Evolutionary conservation across 1,140 invertebrate species (phyloP).

Genomic region (Diplogasteroides magnus): DNA sequence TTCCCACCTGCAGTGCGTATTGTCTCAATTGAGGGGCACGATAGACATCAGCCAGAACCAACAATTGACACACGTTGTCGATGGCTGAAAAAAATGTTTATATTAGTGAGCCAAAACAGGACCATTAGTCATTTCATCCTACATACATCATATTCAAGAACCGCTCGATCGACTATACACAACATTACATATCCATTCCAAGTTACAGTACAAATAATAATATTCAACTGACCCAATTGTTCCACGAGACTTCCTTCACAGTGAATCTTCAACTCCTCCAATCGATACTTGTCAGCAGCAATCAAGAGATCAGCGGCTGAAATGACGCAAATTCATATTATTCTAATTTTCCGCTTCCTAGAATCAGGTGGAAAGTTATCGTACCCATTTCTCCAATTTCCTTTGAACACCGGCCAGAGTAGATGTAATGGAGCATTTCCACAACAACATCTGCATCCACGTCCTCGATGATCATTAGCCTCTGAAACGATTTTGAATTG

Average conservation of each 20-base stretch:
- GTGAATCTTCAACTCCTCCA: constrained; percentile 27
- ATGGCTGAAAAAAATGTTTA: constrained; percentile 8
- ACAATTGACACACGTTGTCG: constrained; percentile 50
- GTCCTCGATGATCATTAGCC: constrained; percentile 49
- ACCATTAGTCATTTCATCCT: not conserved
- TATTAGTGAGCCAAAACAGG: not conserved
- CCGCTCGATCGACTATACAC: not conserved
- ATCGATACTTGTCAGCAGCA: constrained; percentile 54
- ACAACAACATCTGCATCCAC: constrained; percentile 45
- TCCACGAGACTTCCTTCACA: constrained; percentile 48
- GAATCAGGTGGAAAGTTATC: too few relatives aligned
- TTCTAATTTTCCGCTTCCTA: too few relatives aligned
- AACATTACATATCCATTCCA: not conserved
- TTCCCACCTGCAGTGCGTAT: constrained; percentile 44
- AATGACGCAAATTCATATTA: too few relatives aligned
- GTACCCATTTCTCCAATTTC: constrained; percentile 45
- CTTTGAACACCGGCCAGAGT: constrained; percentile 40
- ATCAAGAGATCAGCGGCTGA: constrained; percentile 47
- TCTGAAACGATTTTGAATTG: too few relatives aligned
- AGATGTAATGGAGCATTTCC: constrained; percentile 54
- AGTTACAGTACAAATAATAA: not conserved
- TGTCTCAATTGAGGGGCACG: constrained; percentile 38
- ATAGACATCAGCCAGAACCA: constrained; percentile 49
- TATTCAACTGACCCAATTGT: constrained; percentile 20
- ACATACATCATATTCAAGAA: not conserved